phyloP scores from a whole-genome alignment of 2,888 invertebrate species.

The Papilio protenor region DNA sequence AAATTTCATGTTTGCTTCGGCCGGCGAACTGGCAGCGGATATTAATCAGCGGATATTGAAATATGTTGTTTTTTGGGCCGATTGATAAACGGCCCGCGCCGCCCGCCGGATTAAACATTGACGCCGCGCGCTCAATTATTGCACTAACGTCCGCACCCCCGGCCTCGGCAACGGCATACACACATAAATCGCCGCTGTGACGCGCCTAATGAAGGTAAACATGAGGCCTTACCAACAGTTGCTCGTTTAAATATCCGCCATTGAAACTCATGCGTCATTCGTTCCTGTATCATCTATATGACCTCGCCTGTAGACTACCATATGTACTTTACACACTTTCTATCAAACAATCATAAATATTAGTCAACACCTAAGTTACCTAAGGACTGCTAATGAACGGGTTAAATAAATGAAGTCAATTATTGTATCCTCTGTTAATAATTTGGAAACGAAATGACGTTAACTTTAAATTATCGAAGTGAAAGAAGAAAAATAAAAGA shows the following conservation, averaged over 20 bases:
- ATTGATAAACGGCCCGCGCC: constrained; percentile 80
- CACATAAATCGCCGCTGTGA: constrained; percentile 35
- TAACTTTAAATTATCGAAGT: background rate
- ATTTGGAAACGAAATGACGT: background rate
- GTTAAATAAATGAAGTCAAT: background rate
- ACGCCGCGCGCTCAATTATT: constrained; percentile 76
- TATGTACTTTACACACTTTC: background rate
- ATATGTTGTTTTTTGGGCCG: constrained; percentile 83
- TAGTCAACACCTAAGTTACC: background rate
- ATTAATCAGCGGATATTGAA: constrained; percentile 85
- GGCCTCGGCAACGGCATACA: constrained; percentile 38
- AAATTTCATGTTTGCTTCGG: constrained; percentile 82
- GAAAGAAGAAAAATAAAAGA: background rate
- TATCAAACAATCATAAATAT: background rate
- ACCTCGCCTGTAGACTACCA: background rate
- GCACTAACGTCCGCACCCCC: constrained; percentile 51
- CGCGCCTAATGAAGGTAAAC: constrained; percentile 41
- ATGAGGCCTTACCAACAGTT: constrained; percentile 1
- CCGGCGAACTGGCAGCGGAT: constrained; percentile 82
- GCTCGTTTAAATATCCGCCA: constrained; percentile 6
- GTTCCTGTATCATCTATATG: background rate
- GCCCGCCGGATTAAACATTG: constrained; percentile 79
- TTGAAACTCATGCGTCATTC: constrained; percentile 6
- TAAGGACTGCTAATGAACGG: background rate
- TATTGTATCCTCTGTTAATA: background rate